Evolutionary conservation across 2,113 vertebrate genomes (phyloP).

Genomic region (Mionectes macconnelli): DNA sequence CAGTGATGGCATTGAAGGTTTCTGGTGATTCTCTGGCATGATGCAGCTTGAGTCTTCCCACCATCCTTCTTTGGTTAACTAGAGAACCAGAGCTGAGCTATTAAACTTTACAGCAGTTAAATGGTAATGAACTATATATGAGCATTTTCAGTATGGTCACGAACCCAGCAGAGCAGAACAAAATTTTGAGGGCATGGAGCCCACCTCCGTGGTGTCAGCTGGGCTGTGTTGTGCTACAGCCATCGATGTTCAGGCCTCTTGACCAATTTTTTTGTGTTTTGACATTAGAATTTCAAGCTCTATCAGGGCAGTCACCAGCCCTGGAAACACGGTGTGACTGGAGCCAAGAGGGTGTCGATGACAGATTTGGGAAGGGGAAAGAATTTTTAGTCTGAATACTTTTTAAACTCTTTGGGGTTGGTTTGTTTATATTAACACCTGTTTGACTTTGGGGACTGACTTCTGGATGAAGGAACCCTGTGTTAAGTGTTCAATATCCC

Average conservation of each 20-base stretch:
- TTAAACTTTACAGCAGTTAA: neutral
- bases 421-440: constrained; percentile 67
- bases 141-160: neutral
- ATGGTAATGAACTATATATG: neutral
- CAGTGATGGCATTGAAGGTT: neutral
- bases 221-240: neutral
- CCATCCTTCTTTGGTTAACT: neutral
- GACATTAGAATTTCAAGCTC: neutral
- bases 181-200: neutral
- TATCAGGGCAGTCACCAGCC: neutral
- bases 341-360: constrained; percentile 24
- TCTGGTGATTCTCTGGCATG: neutral
- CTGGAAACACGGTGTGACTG: neutral
- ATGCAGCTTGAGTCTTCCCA: neutral
- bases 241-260: neutral
- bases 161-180: neutral
- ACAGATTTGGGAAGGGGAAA: constrained; percentile 51
- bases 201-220: neutral
- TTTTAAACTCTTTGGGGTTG: constrained; percentile 47
- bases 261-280: neutral
- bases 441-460: constrained; percentile 50
- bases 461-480: constrained; percentile 51
- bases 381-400: constrained; percentile 47
- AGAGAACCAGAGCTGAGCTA: neutral
- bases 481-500: constrained; percentile 6